Evolutionary conservation across 1,140 invertebrate genomes (phyloP), one percentile per base, ranked within the genome.

Genomic region (Cydia amplana): DNA sequence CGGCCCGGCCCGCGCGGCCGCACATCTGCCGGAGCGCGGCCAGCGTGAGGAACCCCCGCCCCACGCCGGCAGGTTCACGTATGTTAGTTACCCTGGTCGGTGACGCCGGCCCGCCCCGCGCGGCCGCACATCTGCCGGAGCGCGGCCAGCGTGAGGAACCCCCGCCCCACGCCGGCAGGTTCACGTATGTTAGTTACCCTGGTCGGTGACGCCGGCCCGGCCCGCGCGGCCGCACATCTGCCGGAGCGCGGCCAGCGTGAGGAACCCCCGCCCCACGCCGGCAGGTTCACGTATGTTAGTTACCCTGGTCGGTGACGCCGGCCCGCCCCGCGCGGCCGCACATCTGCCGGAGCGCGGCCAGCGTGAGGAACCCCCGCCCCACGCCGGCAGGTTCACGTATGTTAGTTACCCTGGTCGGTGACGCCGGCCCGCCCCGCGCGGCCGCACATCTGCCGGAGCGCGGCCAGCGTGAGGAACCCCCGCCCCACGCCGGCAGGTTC

Each of bases 341-440:
- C 25, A 25, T 25, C 25, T 25, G 25, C 25, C 25, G 1, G 25
- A 1, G 3, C 1, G 25, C 25, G 25, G n/a, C n/a, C n/a, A n/a
- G n/a, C n/a, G n/a, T n/a, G n/a, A n/a, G n/a, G n/a, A n/a, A n/a
- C n/a, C n/a, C n/a, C n/a, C n/a, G n/a, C n/a, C n/a, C n/a, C n/a
- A n/a, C 0, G 98, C 98, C 20, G 98, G 98, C 76, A 99, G 94
- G 95, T 99, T 99, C 4, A 99, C 98, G n/a, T n/a, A n/a, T n/a
- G n/a, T n/a, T n/a, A n/a, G n/a, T 51, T 51, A 89, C 88, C 89
- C 0, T 74, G 73, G 4, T 82, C 78, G n/a, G 79, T 80, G 51
- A 83, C 81, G 1, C 90, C 88, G 14, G 87, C 89, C 18, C 96
- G 94, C 2, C 97, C 96, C 1, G 96, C 96, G 77, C 97, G 90